A percentile compares a stretch with the other conserved stretches of the same genome.
Conservation (phyloP, 37 sponge, comb jelly and placozoan genomes). For the Geodia barretti region DNA sequence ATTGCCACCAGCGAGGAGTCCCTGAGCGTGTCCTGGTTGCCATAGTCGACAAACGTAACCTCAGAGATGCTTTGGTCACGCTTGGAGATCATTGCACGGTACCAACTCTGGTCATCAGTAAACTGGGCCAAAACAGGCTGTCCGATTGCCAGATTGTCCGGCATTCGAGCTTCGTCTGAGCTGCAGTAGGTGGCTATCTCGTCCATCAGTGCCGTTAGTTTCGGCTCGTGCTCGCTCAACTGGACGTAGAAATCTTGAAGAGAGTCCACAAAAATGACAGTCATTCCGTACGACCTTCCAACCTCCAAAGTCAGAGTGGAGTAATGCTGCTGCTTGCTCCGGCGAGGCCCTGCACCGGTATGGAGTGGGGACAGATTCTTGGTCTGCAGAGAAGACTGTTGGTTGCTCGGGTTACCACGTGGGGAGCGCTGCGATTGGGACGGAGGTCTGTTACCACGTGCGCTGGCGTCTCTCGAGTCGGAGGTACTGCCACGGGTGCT, state of each 20-base stretch:
- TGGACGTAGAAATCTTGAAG: constrained; percentile 54
- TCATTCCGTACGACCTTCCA: constrained; percentile 10
- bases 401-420: background rate
- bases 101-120: constrained; percentile 68
- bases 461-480: background rate
- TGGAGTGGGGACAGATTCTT: background rate
- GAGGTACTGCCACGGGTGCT: background rate
- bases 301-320: background rate
- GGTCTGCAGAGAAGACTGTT: background rate
- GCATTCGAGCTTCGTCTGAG: constrained; percentile 12
- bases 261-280: constrained; percentile 29
- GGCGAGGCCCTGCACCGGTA: background rate
- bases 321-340: background rate
- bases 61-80: background rate
- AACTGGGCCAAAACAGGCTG: constrained; percentile 58
- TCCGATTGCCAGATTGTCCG: background rate
- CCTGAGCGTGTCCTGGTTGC: constrained; percentile 57
- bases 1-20: constrained; percentile 12
- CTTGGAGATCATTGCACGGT: constrained; percentile 47
- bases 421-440: background rate
- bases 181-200: constrained; percentile 17
- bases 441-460: background rate
- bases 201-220: constrained; percentile 23
- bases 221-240: background rate
- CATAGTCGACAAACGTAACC: constrained; percentile 79